These are phyloP conservation scores for Bubo bubo DNA, from an alignment of 2,113 vertebrate species.

Conservation along the genomic window DNA sequence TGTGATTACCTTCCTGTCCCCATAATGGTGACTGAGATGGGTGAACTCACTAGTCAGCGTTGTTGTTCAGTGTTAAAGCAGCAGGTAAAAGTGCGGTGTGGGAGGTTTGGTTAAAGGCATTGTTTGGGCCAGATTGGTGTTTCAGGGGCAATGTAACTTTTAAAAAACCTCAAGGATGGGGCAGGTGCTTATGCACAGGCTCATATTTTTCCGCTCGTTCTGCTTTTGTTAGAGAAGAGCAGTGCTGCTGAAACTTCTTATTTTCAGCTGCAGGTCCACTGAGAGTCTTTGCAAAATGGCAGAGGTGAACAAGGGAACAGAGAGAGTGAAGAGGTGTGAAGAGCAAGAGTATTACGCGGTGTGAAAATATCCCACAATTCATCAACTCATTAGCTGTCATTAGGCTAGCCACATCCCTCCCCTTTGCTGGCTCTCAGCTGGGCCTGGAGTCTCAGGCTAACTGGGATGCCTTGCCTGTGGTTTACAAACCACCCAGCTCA, in stretches of 20 bases:
- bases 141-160: not conserved
- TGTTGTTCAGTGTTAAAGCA: not conserved
- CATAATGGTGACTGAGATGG: not conserved
- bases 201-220: not conserved
- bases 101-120: not conserved
- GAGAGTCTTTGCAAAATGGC: not conserved
- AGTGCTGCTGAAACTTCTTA: not conserved
- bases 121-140: not conserved
- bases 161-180: not conserved
- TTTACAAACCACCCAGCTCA: not conserved
- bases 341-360: rapidly evolving
- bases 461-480: not conserved
- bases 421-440: not conserved
- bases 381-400: rapidly evolving
- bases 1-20: slow-evolving; percentile 37
- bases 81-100: not conserved
- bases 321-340: not conserved
- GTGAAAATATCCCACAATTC: rapidly evolving
- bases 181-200: not conserved
- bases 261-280: not conserved
- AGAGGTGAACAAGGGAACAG: not conserved
- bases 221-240: not conserved
- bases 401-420: not conserved
- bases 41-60: not conserved
- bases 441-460: not conserved